phyloP scores from a whole-genome alignment of 2,113 vertebrate genomes.

The Ceyx cyanopectus region DNA sequence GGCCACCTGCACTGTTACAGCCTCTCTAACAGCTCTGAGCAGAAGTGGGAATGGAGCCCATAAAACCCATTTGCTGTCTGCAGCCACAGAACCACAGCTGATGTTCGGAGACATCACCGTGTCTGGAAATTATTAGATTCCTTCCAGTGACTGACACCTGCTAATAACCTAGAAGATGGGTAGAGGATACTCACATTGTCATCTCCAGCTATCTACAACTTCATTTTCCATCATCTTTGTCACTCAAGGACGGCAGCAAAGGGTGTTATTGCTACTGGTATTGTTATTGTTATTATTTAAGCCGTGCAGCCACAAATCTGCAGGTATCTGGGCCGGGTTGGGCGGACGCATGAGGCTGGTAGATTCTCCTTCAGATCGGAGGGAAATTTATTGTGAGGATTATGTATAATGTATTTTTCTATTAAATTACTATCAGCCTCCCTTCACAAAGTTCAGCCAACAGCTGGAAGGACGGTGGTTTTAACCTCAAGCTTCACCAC shows the following conservation, averaged over 20 bases:
- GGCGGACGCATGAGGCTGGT: neutral
- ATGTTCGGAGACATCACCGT: neutral
- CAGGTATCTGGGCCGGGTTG: constrained; percentile 27
- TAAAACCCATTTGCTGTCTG: constrained; percentile 11
- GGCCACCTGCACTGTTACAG: fast-evolving
- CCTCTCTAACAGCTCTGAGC: neutral
- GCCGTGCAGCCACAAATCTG: constrained; percentile 23
- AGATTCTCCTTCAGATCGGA: constrained; percentile 19
- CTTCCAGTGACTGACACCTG: constrained; percentile 73
- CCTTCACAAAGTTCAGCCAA: neutral
- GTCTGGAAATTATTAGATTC: constrained; percentile 64
- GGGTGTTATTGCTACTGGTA: constrained; percentile 67
- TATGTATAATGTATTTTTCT: constrained; percentile 36
- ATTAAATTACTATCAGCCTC: constrained; percentile 46
- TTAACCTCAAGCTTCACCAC: neutral
- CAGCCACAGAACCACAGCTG: neutral
- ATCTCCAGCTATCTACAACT: constrained; percentile 71
- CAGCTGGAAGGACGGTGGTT: constrained; percentile 6
- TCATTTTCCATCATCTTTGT: constrained; percentile 77
- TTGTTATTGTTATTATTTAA: constrained; percentile 70
- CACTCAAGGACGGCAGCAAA: constrained; percentile 73
- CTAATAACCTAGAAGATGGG: constrained; percentile 71
- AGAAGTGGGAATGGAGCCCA: neutral
- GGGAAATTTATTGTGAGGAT: constrained; percentile 46
- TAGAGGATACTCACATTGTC: constrained; percentile 53